Percentiles rank a stretch among this genome's conserved stretches.
Evolutionary conservation across 2,797 vertebrate species (phyloP).

Genomic region (Manis pentadactyla): DNA sequence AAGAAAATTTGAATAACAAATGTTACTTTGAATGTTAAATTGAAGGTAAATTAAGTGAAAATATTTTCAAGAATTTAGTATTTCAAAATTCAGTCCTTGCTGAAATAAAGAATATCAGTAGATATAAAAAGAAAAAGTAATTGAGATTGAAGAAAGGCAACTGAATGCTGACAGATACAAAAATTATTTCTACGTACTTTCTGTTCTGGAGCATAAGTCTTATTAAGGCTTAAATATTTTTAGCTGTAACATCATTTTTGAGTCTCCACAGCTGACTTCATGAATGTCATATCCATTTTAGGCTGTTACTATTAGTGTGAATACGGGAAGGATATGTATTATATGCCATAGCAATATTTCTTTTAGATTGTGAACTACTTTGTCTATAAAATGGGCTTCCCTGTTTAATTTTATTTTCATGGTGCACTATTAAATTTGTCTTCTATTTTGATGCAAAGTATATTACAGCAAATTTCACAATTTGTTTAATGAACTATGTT

Average conservation of each 20-base stretch:
- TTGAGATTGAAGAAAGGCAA: not conserved
- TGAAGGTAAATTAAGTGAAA: not conserved
- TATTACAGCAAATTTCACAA: not conserved
- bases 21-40: not conserved
- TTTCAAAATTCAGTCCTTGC: not conserved
- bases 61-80: not conserved
- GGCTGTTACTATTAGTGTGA: not conserved
- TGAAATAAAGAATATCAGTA: constrained; percentile 26
- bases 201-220: not conserved
- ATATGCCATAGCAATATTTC: not conserved
- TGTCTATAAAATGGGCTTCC: not conserved
- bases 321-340: not conserved
- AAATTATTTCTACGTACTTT: not conserved
- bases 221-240: not conserved
- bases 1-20: constrained; percentile 2
- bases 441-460: not conserved
- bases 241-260: not conserved
- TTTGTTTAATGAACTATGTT: not conserved
- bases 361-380: not conserved
- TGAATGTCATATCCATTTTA: not conserved
- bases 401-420: constrained; percentile 21
- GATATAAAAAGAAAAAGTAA: not conserved
- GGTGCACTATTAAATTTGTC: not conserved
- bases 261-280: not conserved
- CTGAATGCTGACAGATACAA: not conserved